Evolutionary conservation across 1,140 invertebrate species (phyloP).

Genomic region (Onthophagus taurus): DNA sequence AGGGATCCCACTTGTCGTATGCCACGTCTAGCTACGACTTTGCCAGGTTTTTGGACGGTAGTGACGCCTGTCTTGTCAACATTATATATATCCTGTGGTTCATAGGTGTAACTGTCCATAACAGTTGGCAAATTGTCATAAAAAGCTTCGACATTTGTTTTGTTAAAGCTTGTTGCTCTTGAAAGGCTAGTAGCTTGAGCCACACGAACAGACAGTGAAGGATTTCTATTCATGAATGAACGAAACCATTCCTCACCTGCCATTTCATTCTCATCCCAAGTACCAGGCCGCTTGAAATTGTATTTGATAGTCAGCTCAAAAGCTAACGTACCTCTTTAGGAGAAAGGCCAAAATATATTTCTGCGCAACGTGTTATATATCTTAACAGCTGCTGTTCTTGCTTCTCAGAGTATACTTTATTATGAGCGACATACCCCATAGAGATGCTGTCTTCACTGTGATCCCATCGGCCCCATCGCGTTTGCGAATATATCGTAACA

Average conservation of each 20-base stretch:
- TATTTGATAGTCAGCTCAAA: constrained; percentile 26
- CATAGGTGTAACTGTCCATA: constrained; percentile 28
- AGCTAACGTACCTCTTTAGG: constrained; percentile 21
- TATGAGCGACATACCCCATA: constrained; percentile 14
- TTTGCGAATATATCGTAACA: constrained; percentile 15
- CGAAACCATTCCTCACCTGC: constrained; percentile 40
- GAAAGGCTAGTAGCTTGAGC: constrained; percentile 40
- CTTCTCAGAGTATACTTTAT: constrained; percentile 12
- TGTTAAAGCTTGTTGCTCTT: constrained; percentile 42
- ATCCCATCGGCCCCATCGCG: too few relatives aligned
- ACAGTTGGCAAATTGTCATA: constrained; percentile 32
- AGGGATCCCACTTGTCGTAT: constrained; percentile 39
- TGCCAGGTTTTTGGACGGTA: constrained; percentile 38
- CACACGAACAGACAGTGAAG: constrained; percentile 33
- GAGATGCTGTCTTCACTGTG: constrained; percentile 3
- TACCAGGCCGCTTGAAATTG: constrained; percentile 21
- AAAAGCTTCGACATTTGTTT: constrained; percentile 33
- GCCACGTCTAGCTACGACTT: constrained; percentile 33
- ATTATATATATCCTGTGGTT: constrained; percentile 37
- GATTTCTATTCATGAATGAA: constrained; percentile 40
- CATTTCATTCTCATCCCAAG: constrained; percentile 29
- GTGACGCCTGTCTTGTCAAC: constrained; percentile 40
- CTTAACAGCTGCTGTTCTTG: constrained; percentile 20
- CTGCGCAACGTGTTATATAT: constrained; percentile 14
- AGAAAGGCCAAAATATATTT: constrained; percentile 24